Evolutionary conservation across 2,797 vertebrate genomes (phyloP), one percentile per base, ranked within the genome.

Genomic region (Todus mexicanus): DNA sequence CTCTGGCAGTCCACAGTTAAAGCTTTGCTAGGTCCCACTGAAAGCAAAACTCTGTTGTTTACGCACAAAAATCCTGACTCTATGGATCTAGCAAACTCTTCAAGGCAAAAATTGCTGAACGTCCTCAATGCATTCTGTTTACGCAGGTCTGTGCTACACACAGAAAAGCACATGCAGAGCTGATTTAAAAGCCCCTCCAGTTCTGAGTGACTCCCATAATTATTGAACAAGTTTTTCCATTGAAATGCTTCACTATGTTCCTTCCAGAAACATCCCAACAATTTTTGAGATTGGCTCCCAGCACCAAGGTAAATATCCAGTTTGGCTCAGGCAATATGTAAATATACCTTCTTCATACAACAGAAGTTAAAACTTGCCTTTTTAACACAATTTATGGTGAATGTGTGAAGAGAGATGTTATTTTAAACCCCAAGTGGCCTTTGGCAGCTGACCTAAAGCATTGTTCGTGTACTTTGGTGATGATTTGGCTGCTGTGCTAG

Each of bases 141-240:
- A 19, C 0, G 0, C 33, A 59, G 17, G 42, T 9, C 38, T 38
- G 19, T 0, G 1, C 11, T 2, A 21, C 61, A 16, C 10, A 17
- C 38, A 72, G 54, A 63, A 57, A 48, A 68, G 38, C 50, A 22
- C 63, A n/a, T 0, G 19, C n/a, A 59, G 27, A 60, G 25, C 20
- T 11, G 19, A 11, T 50, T 59, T 18, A 37, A 65, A 54, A 47
- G 23, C 19, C 27, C 23, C 33, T 64, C 48, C 29, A 23, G 9
- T 43, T 64, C 61, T 19, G 25, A 38, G 3, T 7, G 31, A 43
- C 17, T 31, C 59, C 75, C 8, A 43, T 2, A 47, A 22, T 26
- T 60, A 60, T 1, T 31, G 21, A 51, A 47, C 19, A 47, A 48
- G 11, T 54, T 66, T 87, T 40, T 50, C 35, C 59, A 50, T 1